Base-by-base conservation (phyloP, 2,888 invertebrate species). In the Phalangium opilio region DNA sequence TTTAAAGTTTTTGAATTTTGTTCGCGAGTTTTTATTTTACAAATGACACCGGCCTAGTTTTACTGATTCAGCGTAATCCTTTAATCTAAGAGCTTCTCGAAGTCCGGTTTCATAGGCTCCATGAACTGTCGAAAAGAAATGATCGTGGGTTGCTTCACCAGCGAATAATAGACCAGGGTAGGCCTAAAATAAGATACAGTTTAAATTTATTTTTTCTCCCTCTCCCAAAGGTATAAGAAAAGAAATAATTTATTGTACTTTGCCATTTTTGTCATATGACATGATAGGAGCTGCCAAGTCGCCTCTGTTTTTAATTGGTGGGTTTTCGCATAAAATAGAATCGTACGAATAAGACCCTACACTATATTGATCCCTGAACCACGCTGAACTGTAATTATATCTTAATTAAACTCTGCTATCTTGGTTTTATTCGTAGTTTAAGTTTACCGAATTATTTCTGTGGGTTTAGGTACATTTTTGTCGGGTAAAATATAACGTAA, bases 101-200 rank as follows among this genome's bases (percentile, higher is more conserved):
- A 75, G 75, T 0, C 83, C 83, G n/a, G 75, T 72, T 60, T 80
- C 80, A 1, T 80, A 64, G 0, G 83, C 83, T 0, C 82, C 82
- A 58, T 83, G 81, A 1, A 78, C 79, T 0, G 78, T 75, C 0
- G 74, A 74, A 60, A 75, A 80, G 59, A 70, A 73, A 55, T 74
- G 60, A 12, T 50, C 45, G 49, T 63, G 62, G 10, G 64, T 61
- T 3, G 64, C 64, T 58, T 65, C 65, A 11, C 65, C 65, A 47
- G 64, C 65, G 58, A 65, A 65, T 47, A 58, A 41, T 7, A 60
- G 48, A n/a, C 50, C 43, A 19, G 59, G 58, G 41, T 52, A 45
- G 38, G 38, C 10, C 15, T 17, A 10, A 38, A 18, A 38, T 38
- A n/a, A n/a, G n/a, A n/a, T n/a, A n/a, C n/a, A n/a, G n/a, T n/a